phyloP scores from a whole-genome alignment of 2,797 vertebrate species.

The Smutsia gigantea region DNA sequence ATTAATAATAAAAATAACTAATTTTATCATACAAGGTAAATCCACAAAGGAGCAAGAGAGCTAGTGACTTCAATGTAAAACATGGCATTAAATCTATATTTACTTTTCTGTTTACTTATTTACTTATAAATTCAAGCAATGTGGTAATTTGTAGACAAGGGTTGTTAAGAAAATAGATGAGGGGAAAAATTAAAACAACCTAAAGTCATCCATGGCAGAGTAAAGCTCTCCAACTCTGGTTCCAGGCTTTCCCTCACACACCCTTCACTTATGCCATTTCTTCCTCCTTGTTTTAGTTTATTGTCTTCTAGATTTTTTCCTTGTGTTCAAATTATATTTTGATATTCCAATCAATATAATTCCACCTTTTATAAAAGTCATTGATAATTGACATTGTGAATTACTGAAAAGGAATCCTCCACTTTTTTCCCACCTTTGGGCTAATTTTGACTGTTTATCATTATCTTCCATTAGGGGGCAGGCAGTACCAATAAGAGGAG shows the following conservation, averaged over 20 bases:
- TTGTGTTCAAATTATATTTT: conserved; percentile 32
- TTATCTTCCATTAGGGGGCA: conserved; percentile 63
- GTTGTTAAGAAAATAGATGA: neutral
- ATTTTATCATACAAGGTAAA: neutral
- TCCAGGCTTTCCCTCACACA: neutral
- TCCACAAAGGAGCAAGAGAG: neutral
- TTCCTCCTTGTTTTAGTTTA: neutral
- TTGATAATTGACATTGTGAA: neutral
- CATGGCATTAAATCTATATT: neutral
- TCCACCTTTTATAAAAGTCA: neutral
- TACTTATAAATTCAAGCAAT: neutral
- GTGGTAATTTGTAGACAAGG: neutral
- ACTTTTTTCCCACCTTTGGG: neutral
- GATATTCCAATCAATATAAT: neutral
- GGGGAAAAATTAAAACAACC: neutral
- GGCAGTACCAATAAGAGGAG: conserved; percentile 22
- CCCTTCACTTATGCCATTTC: neutral
- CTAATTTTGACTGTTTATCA: conserved; percentile 17
- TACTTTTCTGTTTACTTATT: neutral
- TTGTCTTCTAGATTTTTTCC: neutral
- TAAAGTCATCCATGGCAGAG: neutral
- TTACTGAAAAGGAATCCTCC: neutral
- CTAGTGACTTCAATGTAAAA: neutral
- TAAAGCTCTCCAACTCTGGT: neutral
- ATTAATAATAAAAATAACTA: neutral